Evolutionary conservation across 1,140 invertebrate genomes (phyloP), one percentile per base, ranked within the genome.

Genomic region (Orchestia grillus): DNA sequence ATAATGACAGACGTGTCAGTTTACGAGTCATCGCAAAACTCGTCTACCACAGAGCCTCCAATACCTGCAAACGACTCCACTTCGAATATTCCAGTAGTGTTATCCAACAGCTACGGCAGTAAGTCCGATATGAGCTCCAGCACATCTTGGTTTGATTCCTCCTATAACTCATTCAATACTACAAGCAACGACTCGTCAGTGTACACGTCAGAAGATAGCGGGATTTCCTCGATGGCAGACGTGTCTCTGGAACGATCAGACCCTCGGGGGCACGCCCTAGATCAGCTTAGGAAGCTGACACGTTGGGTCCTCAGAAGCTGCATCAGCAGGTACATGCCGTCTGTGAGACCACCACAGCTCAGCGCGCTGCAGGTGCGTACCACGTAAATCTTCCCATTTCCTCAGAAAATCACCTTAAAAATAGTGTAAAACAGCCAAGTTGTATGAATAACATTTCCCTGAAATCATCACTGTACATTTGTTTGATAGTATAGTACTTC

Each of bases 301-400:
- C 92, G 44, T 19, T 94, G 92, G 92, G 92, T 94, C 44, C 92
- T 94, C 6, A 19, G 44, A 11, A 94, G 92, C 92, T 45, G 92
- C 44, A 94, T 94, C 92, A 94, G 44, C 41, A 44, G 92, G 92
- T 94, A 94, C 92, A 94, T 94, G 92, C 92, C 92, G 40, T 94
- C 92, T 16, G 43, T 94, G 43, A 15, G 92, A 19, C 92, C 92
- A 3, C 92, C 92, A 19, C 92, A 45, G 44, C 43, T 94, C 92
- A 94, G 41, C 44, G 92, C 92, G 8, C 41, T 94, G 92, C 92
- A 94, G 92, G 92, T 94, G 11, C 15, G 43, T 42, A 77, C 36
- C 62, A 77, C 62, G 11, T 19, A 77, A 15, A 77, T 53, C 6
- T 77, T 77, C 28, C 62, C 28, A 77, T 19, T 77, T 36, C 28